These are phyloP conservation scores for Paguma larvata DNA, from an alignment of 2,797 vertebrate genomes.

Conservation along the genomic window DNA sequence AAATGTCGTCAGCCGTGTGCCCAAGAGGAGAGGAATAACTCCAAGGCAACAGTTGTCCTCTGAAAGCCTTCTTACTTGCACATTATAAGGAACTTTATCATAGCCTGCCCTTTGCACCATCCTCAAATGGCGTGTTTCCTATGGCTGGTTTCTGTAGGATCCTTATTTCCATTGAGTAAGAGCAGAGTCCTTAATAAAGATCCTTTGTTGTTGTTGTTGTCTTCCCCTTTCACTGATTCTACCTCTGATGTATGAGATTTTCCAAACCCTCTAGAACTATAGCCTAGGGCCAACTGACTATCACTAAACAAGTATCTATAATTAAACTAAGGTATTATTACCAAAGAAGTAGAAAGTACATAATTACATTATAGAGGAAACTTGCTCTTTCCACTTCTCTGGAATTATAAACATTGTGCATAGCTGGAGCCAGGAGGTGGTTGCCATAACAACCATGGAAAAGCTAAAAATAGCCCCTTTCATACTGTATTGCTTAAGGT, in stretches of 20 bases:
- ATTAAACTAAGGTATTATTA: constrained; percentile 84
- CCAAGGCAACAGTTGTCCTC: not conserved
- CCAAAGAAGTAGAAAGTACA: constrained; percentile 86
- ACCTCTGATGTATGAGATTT: constrained; percentile 60
- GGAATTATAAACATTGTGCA: constrained; percentile 86
- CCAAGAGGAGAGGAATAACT: constrained; percentile 28
- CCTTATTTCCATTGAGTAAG: not conserved
- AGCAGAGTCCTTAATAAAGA: constrained; percentile 57
- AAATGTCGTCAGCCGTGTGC: not conserved
- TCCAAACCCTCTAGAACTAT: constrained; percentile 61
- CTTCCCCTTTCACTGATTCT: constrained; percentile 51
- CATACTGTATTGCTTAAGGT: constrained; percentile 86
- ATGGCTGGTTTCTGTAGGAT: not conserved
- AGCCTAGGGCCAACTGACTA: constrained; percentile 68
- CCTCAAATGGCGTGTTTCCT: constrained; percentile 32
- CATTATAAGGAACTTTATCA: constrained; percentile 37
- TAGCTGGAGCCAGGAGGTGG: constrained; percentile 87
- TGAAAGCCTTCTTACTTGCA: not conserved
- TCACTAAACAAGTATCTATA: constrained; percentile 82
- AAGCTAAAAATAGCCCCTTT: constrained; percentile 89
- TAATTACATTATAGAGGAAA: constrained; percentile 87
- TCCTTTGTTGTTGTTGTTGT: constrained; percentile 43
- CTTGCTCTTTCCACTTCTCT: constrained; percentile 87
- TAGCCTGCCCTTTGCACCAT: constrained; percentile 49
- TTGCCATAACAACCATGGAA: constrained; percentile 89